Evolutionary conservation across 1,140 invertebrate species (phyloP).

Genomic region (Phortica variegata): DNA sequence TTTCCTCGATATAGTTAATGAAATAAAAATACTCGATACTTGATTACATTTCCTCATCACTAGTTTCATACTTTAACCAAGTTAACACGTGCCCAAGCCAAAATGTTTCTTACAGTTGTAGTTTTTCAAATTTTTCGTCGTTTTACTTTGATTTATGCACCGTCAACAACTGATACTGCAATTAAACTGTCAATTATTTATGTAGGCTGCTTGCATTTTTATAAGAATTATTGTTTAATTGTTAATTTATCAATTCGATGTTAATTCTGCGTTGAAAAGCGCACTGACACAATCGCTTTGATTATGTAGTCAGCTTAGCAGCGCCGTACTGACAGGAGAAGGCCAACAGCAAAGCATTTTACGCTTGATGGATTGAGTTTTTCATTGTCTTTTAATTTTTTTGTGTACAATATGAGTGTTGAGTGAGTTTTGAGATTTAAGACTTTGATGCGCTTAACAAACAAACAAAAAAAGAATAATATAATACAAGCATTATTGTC

Average conservation of each 20-base stretch:
- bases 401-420: too few species aligned
- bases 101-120: constrained; percentile 7
- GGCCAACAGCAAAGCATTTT: too few species aligned
- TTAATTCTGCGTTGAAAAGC: constrained; percentile 27
- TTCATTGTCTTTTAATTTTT: too few species aligned
- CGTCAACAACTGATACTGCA: constrained; percentile 25
- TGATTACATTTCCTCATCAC: constrained; percentile 18
- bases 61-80: too few species aligned
- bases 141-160: constrained; percentile 4
- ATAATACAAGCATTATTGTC: too few species aligned
- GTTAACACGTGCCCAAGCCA: constrained; percentile 40
- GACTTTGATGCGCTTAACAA: too few species aligned
- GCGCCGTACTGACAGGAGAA: too few species aligned
- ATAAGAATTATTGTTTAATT: constrained; percentile 49
- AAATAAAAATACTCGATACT: constrained; percentile 9
- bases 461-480: too few species aligned
- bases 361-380: too few species aligned
- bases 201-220: constrained; percentile 18
- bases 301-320: too few species aligned
- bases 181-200: constrained; percentile 41
- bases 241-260: constrained; percentile 43
- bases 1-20: constrained; percentile 34
- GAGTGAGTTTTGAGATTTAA: too few species aligned
- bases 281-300: too few species aligned
- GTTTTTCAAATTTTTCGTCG: not conserved